Base-by-base conservation (phyloP, 1,140 invertebrate genomes). In the Liolophura sinensis region DNA sequence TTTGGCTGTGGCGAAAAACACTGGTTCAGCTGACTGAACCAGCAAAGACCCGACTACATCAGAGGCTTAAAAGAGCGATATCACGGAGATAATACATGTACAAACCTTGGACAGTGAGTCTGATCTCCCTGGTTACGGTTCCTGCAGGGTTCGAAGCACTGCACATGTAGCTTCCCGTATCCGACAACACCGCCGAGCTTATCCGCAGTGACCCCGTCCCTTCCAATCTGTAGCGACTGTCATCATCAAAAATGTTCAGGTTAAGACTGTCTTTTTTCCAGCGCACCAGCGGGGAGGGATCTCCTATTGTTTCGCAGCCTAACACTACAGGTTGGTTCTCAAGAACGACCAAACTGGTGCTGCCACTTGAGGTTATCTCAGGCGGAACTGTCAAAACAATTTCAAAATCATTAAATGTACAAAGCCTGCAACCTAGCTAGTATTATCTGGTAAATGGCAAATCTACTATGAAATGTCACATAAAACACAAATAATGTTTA, bases 331-430 rank as follows among this genome's bases (percentile, higher is more conserved):
- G 60, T 7, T 78, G 69, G 11, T 77, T 94, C 85, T 96, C 89
- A 87, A 96, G 94, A 77, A 97, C 95, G 80, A 95, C 94, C 82
- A 97, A 91, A 82, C 96, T 93, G 84, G 95, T 93, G 70, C 93
- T 78, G 91, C 72, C 76, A 4, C 73, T 95, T 82, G 93, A 91
- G 84, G 91, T 92, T 87, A 98, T 97, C 81, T 92, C 90, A 71
- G 96, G 96, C 78, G 95, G 94, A 64, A 89, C 89, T 89, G 73
- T 22, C 78, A 80, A 62, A 68, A 50, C 31, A 52, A 52, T 51
- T 52, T 61, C 16, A 54, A 22, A 40, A 60, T 40, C 31, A 40
- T 40, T 40, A 9, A 40, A 40, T 40, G 31, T 9, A 40, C 31
- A 40, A 40, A 40, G 9, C n/a, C n/a, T n/a, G n/a, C n/a, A n/a